Evolutionary conservation across 2,888 invertebrate genomes (phyloP).

Genomic region (Erpobdella octoculata): DNA sequence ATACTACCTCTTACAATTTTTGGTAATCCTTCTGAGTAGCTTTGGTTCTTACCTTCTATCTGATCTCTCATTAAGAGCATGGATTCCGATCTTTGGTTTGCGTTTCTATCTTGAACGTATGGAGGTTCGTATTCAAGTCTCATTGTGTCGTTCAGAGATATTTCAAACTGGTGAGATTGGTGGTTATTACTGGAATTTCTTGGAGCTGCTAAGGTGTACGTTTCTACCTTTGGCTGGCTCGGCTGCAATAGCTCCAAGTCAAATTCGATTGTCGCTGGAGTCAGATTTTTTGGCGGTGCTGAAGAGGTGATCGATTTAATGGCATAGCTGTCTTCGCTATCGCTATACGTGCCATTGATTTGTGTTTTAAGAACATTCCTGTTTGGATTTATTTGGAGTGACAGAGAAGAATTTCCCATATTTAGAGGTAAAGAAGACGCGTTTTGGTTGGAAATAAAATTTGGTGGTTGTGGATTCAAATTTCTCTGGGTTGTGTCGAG

Average conservation of each 20-base stretch:
- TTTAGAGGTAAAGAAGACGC: not conserved
- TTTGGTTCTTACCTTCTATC: not conserved
- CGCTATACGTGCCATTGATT: not conserved
- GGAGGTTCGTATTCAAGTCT: slow-evolving; percentile 3
- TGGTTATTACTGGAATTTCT: not conserved
- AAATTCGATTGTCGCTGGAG: slow-evolving; percentile 11
- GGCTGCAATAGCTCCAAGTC: slow-evolving; percentile 18
- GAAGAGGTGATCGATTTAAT: slow-evolving; percentile 21
- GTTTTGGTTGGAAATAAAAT: not conserved
- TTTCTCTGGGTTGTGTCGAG: not conserved
- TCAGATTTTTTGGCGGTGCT: not conserved
- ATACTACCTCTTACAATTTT: slow-evolving; percentile 38
- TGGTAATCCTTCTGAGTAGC: slow-evolving; percentile 28
- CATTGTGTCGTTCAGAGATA: not conserved
- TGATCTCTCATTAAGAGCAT: not conserved
- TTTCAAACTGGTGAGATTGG: not conserved
- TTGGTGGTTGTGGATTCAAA: not conserved
- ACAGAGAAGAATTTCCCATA: not conserved
- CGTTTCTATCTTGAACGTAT: not conserved
- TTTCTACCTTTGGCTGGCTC: not conserved
- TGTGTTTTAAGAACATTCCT: not conserved
- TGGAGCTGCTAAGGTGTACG: not conserved
- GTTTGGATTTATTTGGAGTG: not conserved
- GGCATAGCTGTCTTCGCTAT: slow-evolving; percentile 15
- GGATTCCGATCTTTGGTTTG: not conserved